Conservation (phyloP, 1,140 invertebrate genomes). For the Heliconius nattereri region DNA sequence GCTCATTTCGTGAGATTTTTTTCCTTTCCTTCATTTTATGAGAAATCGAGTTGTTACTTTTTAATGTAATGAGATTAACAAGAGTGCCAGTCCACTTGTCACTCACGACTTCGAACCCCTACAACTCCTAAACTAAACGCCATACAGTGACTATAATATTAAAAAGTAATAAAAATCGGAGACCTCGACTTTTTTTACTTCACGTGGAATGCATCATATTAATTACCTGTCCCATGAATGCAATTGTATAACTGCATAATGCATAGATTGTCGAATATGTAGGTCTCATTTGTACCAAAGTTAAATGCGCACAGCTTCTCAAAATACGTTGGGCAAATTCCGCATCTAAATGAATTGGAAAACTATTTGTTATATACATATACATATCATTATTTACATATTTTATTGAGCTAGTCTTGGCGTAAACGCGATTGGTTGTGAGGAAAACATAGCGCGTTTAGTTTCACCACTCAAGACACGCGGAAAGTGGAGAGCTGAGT, state of each 20-base stretch:
- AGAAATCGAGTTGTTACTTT: no score
- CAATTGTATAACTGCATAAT: conserved; percentile 73
- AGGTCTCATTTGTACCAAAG: conserved; percentile 55
- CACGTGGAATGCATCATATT: background rate
- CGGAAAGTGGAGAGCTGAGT: background rate
- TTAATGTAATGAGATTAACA: no score
- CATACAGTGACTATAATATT: no score
- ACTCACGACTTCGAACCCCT: no score
- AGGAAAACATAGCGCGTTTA: background rate
- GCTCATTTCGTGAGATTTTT: no score
- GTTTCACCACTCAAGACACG: background rate
- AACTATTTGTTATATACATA: no score
- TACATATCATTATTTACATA: no score
- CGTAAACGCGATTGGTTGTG: background rate
- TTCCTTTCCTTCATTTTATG: no score
- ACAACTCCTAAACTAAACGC: no score
- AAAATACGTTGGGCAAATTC: conserved; percentile 69
- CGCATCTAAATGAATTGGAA: conserved; percentile 53
- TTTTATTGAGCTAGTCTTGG: background rate
- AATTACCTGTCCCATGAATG: conserved; percentile 59
- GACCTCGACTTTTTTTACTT: background rate
- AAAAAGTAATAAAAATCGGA: no score
- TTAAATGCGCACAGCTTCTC: conserved; percentile 71
- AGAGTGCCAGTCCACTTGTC: no score
- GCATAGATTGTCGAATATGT: conserved; percentile 72